phyloP scores from a whole-genome alignment of 37 sponge, comb jelly and placozoan species.

The Cladorhizidae sp. region DNA sequence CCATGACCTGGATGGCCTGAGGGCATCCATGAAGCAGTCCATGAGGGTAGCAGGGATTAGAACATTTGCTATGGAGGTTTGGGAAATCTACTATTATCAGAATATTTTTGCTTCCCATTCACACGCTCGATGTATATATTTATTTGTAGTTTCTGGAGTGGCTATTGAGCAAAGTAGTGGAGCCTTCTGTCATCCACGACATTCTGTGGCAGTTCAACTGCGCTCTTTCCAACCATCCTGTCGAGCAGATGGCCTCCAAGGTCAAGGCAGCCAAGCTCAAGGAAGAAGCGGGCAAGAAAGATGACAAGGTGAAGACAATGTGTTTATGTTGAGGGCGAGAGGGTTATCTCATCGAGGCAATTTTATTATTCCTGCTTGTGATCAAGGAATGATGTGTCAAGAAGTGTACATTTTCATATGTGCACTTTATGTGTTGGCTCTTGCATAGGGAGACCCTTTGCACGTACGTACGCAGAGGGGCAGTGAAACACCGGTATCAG shows the following conservation, averaged over 20 bases:
- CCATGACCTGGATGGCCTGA: constrained; percentile 84
- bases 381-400: too few species aligned
- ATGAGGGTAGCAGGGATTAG: constrained; percentile 70
- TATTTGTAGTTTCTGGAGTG: constrained; percentile 68
- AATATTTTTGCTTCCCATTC: too few species aligned
- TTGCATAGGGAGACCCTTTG: too few species aligned
- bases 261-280: constrained; percentile 42
- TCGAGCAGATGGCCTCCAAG: constrained; percentile 48
- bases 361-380: too few species aligned
- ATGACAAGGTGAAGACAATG: constrained; percentile 32
- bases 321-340: too few species aligned
- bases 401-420: too few species aligned
- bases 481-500: too few species aligned
- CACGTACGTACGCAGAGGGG: too few species aligned
- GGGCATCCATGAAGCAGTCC: constrained; percentile 78
- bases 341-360: too few species aligned
- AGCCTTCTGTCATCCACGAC: constrained; percentile 77
- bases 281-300: constrained; percentile 61
- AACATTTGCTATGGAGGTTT: constrained; percentile 70
- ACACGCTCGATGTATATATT: too few species aligned
- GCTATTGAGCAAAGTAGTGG: constrained; percentile 59
- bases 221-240: constrained; percentile 65
- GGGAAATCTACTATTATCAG: background rate
- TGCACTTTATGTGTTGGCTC: too few species aligned
- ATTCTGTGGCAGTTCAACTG: constrained; percentile 86